These are phyloP conservation scores for Irena cyanogastra DNA, from an alignment of 2,113 vertebrate genomes.

Conservation along the genomic window DNA sequence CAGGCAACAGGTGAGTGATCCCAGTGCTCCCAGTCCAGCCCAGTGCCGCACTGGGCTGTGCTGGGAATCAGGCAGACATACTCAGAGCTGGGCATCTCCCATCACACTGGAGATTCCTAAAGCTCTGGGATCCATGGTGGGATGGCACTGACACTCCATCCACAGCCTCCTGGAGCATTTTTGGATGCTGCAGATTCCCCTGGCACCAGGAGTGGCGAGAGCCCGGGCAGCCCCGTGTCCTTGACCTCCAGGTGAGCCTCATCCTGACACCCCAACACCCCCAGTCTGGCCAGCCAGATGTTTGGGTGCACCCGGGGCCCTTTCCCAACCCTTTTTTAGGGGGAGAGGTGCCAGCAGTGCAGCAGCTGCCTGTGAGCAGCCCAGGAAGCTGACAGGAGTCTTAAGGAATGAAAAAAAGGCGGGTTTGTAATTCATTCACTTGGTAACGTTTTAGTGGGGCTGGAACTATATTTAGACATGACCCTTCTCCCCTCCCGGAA, in stretches of 20 bases:
- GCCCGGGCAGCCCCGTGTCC: not conserved
- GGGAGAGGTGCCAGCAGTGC: rapidly evolving
- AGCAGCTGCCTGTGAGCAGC: not conserved
- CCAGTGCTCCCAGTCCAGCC: not conserved
- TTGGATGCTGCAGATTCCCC: not conserved
- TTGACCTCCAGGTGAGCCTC: slow-evolving; percentile 46
- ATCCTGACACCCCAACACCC: not conserved
- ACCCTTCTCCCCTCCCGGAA: slow-evolving; percentile 57
- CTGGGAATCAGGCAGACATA: not conserved
- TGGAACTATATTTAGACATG: slow-evolving; percentile 52
- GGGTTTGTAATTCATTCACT: slow-evolving; percentile 35
- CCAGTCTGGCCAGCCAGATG: rapidly evolving
- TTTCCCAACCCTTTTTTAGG: not conserved
- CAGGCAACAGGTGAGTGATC: not conserved
- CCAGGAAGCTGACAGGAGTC: not conserved
- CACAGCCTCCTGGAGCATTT: not conserved
- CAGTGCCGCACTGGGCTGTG: rapidly evolving
- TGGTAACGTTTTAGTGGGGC: slow-evolving; percentile 26
- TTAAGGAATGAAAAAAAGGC: not conserved
- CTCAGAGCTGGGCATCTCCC: not conserved
- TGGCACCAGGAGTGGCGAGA: not conserved
- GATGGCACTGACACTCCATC: not conserved
- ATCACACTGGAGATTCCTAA: not conserved
- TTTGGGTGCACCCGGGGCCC: not conserved
- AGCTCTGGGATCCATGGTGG: not conserved